Evolutionary conservation across 2,113 vertebrate genomes (phyloP), one percentile per base, ranked within the genome.

Genomic region (Numida meleagris): DNA sequence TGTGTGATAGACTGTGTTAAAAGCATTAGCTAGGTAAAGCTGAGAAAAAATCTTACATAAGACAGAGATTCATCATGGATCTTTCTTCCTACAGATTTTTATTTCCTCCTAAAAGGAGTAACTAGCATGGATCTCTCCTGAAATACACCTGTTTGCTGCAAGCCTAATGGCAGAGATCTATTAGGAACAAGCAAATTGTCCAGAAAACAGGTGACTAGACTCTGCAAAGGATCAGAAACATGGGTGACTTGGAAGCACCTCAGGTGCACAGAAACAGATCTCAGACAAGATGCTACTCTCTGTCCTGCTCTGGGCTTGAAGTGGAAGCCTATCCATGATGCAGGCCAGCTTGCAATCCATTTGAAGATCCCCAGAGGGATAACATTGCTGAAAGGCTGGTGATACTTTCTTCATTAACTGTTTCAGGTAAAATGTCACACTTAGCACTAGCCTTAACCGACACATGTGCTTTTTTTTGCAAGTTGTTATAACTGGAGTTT

Each of bases 401-500:
- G 24, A 23, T 2, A 20, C 7, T 73, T 90, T 62, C 59, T 89
- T 46, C 31, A 13, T 15, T 7, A 88, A 20, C 14, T 21, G 13
- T 55, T 84, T 62, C 21, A 59, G 63, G 51, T 36, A 23, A 86
- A 88, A 65, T 4, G 1, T 20, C 40, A 8, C 8, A 5, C 4
- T 31, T 50, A 7, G 46, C 66, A 45, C 8, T n/a, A 48, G 23
- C 43, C 33, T 34, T 23, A 82, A 58, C 21, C 7, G 3, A 31
- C 50, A 6, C 1, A 0, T 6, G 3, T 0, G 0, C 15, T 66
- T 74, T 55, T 68, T 77, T 70, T 23, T 48, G 46, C 1, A 1
- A 51, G 24, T 1, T 68, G 16, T 9, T 87, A 12, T 4, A 13
- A 10, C 9, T 38, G 10, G 2, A 3, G 9, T 80, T 82, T 3